Evolutionary conservation across 2,888 invertebrate species (phyloP).

Genomic region (Antheraea yamamai): DNA sequence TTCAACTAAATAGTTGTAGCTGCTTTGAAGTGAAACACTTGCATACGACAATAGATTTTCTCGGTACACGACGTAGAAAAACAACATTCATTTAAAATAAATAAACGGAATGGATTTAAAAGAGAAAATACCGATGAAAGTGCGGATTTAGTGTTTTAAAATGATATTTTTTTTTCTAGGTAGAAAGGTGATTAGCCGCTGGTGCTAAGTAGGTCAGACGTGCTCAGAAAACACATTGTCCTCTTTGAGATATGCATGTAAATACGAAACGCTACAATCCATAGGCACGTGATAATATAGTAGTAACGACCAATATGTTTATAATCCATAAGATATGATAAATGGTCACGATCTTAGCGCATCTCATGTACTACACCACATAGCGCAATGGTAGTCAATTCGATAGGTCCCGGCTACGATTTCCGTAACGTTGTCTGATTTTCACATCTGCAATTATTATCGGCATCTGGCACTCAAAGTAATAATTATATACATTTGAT

Average conservation of each 20-base stretch:
- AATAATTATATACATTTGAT: too few species aligned
- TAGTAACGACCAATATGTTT: background rate
- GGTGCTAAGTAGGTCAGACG: conserved; percentile 26
- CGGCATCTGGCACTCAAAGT: too few species aligned
- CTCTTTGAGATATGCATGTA: conserved; percentile 14
- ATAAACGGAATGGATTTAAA: background rate
- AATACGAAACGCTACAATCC: background rate
- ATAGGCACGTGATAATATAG: background rate
- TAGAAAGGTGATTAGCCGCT: conserved; percentile 21
- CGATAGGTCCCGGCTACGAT: too few species aligned
- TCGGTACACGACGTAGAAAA: background rate
- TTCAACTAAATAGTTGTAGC: too few species aligned
- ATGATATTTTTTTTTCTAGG: conserved; percentile 24
- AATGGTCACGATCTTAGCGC: background rate
- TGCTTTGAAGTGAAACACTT: too few species aligned
- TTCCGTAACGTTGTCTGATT: too few species aligned
- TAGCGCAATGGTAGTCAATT: background rate
- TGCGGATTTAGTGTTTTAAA: conserved; percentile 1
- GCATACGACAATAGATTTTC: too few species aligned
- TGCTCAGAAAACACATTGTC: conserved; percentile 26
- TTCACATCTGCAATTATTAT: too few species aligned
- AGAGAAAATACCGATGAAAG: background rate
- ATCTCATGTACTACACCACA: background rate
- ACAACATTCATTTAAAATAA: background rate
- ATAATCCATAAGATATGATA: background rate